These are phyloP conservation scores for Hydrocynus forskahlii DNA, from an alignment of 2,797 vertebrate genomes.

Conservation along the genomic window DNA sequence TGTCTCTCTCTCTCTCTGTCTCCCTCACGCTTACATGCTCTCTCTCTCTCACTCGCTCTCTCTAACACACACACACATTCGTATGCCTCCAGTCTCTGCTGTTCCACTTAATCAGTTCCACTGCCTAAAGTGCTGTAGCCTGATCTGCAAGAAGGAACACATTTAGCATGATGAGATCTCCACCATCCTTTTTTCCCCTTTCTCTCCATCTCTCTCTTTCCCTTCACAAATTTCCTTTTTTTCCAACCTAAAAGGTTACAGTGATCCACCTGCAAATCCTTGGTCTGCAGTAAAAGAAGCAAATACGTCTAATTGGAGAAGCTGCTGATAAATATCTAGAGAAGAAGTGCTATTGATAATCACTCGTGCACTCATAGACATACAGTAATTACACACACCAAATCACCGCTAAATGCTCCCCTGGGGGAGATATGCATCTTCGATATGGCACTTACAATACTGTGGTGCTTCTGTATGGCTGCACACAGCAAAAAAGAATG, in stretches of 20 bases:
- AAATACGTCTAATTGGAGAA: slow-evolving; percentile 5
- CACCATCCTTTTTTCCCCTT: background rate
- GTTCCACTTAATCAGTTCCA: slow-evolving; percentile 44
- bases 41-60: background rate
- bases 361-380: background rate
- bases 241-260: background rate
- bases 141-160: slow-evolving; percentile 23
- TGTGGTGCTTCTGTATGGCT: background rate
- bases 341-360: slow-evolving; percentile 6
- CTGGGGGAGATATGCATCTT: background rate
- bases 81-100: slow-evolving; percentile 18
- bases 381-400: slow-evolving; percentile 10
- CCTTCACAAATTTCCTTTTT: too few relatives aligned
- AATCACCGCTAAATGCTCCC: background rate
- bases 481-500: background rate
- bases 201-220: background rate
- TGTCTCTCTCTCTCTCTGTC: background rate
- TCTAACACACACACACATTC: slow-evolving; percentile 14
- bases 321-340: slow-evolving; percentile 17
- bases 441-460: background rate
- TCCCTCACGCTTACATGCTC: background rate
- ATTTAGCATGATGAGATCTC: slow-evolving; percentile 32
- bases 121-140: slow-evolving; percentile 22
- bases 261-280: background rate
- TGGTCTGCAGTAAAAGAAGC: background rate